These are phyloP conservation scores for Malacoctenus gilli DNA, from an alignment of 2,797 vertebrate genomes.

Conservation along the genomic window DNA sequence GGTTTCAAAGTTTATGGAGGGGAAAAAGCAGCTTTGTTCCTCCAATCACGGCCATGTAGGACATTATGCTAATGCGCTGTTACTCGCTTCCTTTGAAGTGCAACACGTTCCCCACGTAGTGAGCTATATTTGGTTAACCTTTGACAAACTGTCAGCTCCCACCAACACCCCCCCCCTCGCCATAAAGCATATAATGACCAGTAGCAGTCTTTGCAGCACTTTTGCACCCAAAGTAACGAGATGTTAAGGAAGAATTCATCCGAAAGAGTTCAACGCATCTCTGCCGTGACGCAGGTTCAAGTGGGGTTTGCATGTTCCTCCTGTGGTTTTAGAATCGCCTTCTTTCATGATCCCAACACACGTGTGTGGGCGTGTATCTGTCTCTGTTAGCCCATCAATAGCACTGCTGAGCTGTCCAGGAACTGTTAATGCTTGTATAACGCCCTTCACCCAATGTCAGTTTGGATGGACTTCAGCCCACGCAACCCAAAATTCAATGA, in stretches of 20 bases:
- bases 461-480: no score
- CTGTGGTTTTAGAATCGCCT: no score
- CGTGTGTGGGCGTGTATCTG: no score
- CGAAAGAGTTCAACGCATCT: slow-evolving; percentile 24
- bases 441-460: no score
- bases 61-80: slow-evolving; percentile 65
- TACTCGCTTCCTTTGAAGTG: slow-evolving; percentile 71
- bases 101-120: slow-evolving; percentile 45
- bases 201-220: slow-evolving; percentile 44
- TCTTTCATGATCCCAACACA: no score
- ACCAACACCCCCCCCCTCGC: slow-evolving; percentile 46
- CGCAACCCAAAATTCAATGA: no score
- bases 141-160: slow-evolving; percentile 46
- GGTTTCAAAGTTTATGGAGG: slow-evolving; percentile 47
- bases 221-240: slow-evolving; percentile 35
- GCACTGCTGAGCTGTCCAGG: no score
- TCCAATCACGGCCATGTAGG: slow-evolving; percentile 43
- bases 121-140: slow-evolving; percentile 71
- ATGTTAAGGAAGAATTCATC: slow-evolving; percentile 27
- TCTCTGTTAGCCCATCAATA: no score
- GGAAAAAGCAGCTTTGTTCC: slow-evolving; percentile 49
- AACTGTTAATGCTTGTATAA: no score
- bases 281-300: no score
- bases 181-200: slow-evolving; percentile 55
- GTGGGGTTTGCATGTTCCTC: no score